Evolutionary conservation across 1,140 invertebrate genomes (phyloP).

Genomic region (Calephelis nemesis): DNA sequence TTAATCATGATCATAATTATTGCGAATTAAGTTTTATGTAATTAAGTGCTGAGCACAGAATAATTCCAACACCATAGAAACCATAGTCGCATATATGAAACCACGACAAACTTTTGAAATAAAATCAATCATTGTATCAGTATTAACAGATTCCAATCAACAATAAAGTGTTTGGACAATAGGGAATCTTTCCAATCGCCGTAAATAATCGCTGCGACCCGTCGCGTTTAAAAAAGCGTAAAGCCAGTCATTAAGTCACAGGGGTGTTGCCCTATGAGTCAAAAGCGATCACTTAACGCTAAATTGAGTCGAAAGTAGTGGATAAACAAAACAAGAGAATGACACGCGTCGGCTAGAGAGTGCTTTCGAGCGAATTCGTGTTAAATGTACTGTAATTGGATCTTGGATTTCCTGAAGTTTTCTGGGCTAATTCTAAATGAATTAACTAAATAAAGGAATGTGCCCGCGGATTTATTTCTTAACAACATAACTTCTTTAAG

Average conservation of each 20-base stretch:
- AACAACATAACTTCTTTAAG: too few species aligned
- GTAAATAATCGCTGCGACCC: conserved; percentile 56
- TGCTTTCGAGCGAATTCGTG: conserved; percentile 39
- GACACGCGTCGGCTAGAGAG: conserved; percentile 55
- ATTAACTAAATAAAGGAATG: conserved; percentile 1
- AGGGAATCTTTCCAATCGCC: conserved; percentile 50
- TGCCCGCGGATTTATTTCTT: too few species aligned
- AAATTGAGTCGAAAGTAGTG: conserved; percentile 63
- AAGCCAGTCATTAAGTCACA: conserved; percentile 47
- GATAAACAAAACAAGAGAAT: conserved; percentile 64
- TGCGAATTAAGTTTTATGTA: too few species aligned
- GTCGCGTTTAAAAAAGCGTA: conserved; percentile 57
- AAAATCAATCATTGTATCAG: conserved; percentile 35
- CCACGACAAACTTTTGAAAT: not conserved
- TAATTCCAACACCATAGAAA: too few species aligned
- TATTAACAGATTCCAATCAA: conserved; percentile 61
- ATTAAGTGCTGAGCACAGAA: too few species aligned
- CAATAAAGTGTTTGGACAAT: conserved; percentile 47
- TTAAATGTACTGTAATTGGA: conserved; percentile 70
- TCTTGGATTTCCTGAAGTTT: conserved; percentile 53
- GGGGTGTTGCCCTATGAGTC: conserved; percentile 54
- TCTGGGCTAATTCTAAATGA: conserved; percentile 37
- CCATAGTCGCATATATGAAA: not conserved
- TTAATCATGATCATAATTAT: too few species aligned
- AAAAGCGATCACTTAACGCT: conserved; percentile 61